Evolutionary conservation across 2,888 invertebrate species (phyloP).

Genomic region (Lottia gigantea): DNA sequence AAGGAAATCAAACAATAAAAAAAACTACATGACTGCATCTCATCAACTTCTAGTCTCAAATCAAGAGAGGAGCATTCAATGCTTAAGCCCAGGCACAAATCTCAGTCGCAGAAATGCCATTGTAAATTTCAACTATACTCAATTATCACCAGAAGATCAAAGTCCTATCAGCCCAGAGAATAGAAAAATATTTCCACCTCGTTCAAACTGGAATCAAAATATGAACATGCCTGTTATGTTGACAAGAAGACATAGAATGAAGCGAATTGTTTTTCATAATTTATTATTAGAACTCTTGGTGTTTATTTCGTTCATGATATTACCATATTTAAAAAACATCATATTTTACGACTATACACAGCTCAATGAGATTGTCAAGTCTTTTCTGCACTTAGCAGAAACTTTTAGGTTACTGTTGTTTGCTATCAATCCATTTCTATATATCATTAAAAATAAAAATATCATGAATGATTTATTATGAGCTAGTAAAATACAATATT

Average conservation of each 20-base stretch:
- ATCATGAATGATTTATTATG: background rate
- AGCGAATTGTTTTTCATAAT: background rate
- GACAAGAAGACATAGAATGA: background rate
- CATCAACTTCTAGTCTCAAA: too few species aligned
- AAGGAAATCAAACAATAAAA: too few species aligned
- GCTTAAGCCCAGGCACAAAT: too few species aligned
- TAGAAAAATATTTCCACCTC: too few species aligned
- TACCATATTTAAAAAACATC: background rate
- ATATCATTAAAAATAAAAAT: background rate
- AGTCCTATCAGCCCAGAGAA: too few species aligned
- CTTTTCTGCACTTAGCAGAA: background rate
- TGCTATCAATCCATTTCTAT: constrained; percentile 4
- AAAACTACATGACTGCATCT: too few species aligned
- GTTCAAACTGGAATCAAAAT: background rate
- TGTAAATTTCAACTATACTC: too few species aligned
- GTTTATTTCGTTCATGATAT: background rate
- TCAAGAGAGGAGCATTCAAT: too few species aligned
- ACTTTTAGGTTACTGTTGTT: background rate
- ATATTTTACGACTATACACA: background rate
- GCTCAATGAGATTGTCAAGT: background rate
- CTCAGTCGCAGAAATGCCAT: too few species aligned
- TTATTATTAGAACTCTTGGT: background rate
- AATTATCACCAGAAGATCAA: too few species aligned
- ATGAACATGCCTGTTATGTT: background rate
- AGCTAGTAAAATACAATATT: too few species aligned